phyloP scores from a whole-genome alignment of 2,113 vertebrate genomes.

The Nerophis ophidion region DNA sequence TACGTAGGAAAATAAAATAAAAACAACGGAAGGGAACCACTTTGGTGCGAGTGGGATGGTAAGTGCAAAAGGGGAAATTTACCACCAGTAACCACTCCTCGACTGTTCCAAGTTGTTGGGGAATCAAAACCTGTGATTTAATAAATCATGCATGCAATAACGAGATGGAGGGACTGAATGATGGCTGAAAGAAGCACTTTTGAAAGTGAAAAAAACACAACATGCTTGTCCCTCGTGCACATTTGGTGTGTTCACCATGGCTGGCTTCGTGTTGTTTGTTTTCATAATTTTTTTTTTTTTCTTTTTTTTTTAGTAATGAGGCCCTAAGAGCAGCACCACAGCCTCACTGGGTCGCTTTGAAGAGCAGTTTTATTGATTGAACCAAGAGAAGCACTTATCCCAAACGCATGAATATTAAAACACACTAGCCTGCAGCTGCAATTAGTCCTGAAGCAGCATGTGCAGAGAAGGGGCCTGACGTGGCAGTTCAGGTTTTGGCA shows the following conservation, averaged over 20 bases:
- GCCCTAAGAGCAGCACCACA: slow-evolving; percentile 19
- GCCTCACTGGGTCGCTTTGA: slow-evolving; percentile 26
- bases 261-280: slow-evolving; percentile 19
- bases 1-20: not conserved
- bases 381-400: slow-evolving; percentile 33
- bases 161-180: not conserved
- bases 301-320: slow-evolving; percentile 26
- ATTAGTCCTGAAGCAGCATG: slow-evolving; percentile 23
- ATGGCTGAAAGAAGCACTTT: not conserved
- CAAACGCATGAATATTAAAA: slow-evolving; percentile 32
- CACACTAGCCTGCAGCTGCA: slow-evolving; percentile 21
- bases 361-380: slow-evolving; percentile 37
- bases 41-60: not conserved
- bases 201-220: not conserved
- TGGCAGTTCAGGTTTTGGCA: not conserved
- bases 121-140: not conserved
- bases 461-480: not conserved
- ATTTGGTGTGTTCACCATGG: slow-evolving; percentile 1
- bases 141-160: not conserved
- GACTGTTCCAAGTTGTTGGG: not conserved
- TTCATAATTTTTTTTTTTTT: slow-evolving; percentile 10
- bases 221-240: not conserved
- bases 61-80: not conserved
- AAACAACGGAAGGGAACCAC: not conserved
- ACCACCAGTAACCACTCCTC: not conserved